Conservation (phyloP, 2,113 vertebrate species). For the Calyptommatus sinebrachiatus region DNA sequence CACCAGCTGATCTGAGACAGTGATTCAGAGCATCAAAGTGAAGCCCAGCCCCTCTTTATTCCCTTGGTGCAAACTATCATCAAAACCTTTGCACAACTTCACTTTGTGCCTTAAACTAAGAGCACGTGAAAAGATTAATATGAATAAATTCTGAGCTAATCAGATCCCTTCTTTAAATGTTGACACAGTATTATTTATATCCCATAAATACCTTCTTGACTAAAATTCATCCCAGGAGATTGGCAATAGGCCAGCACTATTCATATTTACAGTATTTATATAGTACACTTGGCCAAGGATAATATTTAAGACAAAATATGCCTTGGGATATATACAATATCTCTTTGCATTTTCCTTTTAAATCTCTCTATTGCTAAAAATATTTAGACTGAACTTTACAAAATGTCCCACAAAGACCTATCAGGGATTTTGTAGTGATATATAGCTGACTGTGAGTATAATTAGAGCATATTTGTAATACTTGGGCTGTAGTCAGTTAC, state of each 20-base stretch:
- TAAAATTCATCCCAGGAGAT: slow-evolving; percentile 77
- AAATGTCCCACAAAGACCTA: slow-evolving; percentile 73
- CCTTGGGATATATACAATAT: slow-evolving; percentile 80
- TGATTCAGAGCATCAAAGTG: slow-evolving; percentile 55
- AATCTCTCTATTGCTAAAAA: slow-evolving; percentile 78
- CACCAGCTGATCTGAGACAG: slow-evolving; percentile 1
- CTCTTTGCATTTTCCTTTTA: slow-evolving; percentile 78
- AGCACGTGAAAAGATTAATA: slow-evolving; percentile 81
- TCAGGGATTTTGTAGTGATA: slow-evolving; percentile 70
- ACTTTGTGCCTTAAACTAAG: slow-evolving; percentile 76
- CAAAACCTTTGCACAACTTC: slow-evolving; percentile 69
- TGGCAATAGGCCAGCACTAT: slow-evolving; percentile 82
- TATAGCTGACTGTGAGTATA: slow-evolving; percentile 71
- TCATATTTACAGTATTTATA: slow-evolving; percentile 90
- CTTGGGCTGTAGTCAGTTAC: slow-evolving; percentile 71
- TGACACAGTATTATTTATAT: slow-evolving; percentile 90
- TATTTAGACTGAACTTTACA: slow-evolving; percentile 77
- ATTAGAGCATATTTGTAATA: slow-evolving; percentile 83
- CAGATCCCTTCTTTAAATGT: slow-evolving; percentile 76
- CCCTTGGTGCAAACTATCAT: slow-evolving; percentile 58
- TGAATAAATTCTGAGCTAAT: slow-evolving; percentile 79
- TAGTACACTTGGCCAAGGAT: slow-evolving; percentile 82
- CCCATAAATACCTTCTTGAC: slow-evolving; percentile 85
- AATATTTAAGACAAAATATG: slow-evolving; percentile 89
- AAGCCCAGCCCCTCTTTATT: slow-evolving; percentile 38